Evolutionary conservation across 2,888 invertebrate species (phyloP).

Genomic region (Drosophila bunnanda): DNA sequence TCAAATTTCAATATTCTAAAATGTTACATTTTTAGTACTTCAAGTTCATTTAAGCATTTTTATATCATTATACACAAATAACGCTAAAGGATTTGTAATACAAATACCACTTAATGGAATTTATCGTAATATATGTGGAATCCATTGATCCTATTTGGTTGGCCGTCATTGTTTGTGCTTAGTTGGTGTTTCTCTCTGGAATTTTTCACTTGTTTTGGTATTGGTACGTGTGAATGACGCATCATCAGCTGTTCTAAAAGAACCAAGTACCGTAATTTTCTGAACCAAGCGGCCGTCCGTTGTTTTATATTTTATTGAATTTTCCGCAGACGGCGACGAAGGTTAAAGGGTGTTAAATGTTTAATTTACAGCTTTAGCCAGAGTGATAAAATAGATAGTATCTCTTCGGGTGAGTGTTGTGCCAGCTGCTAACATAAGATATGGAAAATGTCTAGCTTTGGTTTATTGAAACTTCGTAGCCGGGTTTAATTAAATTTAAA

Average conservation of each 20-base stretch:
- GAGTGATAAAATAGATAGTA: background rate
- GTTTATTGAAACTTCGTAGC: background rate
- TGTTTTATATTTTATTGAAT: constrained; percentile 77
- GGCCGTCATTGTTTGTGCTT: constrained; percentile 30
- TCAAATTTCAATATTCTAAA: too few species aligned
- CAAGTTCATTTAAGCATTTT: too few species aligned
- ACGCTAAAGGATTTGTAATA: background rate
- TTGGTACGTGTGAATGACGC: constrained; percentile 68
- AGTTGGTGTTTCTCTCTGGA: constrained; percentile 28
- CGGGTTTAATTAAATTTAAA: constrained; percentile 23
- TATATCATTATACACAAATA: background rate
- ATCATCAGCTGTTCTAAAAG: constrained; percentile 73
- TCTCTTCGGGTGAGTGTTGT: constrained; percentile 18
- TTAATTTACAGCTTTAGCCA: background rate
- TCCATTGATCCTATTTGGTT: constrained; percentile 20
- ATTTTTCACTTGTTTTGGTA: constrained; percentile 26
- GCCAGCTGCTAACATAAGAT: constrained; percentile 22
- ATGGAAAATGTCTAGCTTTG: constrained; percentile 2
- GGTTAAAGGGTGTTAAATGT: constrained; percentile 17
- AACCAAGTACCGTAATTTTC: constrained; percentile 64
- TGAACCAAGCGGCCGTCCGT: constrained; percentile 44
- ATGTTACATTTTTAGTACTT: too few species aligned
- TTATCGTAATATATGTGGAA: background rate
- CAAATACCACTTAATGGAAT: background rate
- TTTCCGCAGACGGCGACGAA: constrained; percentile 54